Evolutionary conservation across 1,140 invertebrate species (phyloP).

Genomic region (Zaprionus vittiger): DNA sequence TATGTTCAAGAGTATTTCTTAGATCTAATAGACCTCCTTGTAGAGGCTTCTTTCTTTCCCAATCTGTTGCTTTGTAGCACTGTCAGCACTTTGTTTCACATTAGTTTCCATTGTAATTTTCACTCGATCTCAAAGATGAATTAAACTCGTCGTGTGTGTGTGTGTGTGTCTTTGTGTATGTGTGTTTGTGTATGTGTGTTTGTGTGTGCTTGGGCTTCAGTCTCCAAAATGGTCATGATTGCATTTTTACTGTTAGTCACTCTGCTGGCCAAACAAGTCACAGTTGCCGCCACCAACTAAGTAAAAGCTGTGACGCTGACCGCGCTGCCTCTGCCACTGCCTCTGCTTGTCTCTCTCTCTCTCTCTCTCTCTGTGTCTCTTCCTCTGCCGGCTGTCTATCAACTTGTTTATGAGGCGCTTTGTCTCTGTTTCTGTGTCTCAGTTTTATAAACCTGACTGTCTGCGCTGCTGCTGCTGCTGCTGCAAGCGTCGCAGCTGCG

Average conservation of each 20-base stretch:
- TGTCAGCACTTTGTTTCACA: neutral
- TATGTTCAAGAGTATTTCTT: too few relatives aligned
- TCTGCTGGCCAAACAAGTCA: constrained; percentile 22
- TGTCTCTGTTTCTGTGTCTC: constrained; percentile 31
- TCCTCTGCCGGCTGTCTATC: constrained; percentile 36
- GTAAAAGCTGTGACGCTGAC: constrained; percentile 23
- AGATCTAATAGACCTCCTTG: neutral
- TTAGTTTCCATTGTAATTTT: neutral
- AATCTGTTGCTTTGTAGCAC: neutral
- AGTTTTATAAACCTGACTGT: constrained; percentile 32
- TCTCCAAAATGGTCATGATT: constrained; percentile 16
- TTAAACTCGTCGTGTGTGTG: neutral
- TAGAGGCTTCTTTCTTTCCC: neutral
- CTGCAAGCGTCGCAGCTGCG: constrained; percentile 19
- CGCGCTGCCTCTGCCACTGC: neutral
- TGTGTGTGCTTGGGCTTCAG: neutral
- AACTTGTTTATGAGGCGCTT: constrained; percentile 53
- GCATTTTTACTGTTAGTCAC: constrained; percentile 26
- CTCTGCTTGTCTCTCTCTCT: neutral
- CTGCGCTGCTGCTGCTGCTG: constrained; percentile 29
- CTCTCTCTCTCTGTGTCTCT: neutral
- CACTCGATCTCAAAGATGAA: constrained; percentile 4
- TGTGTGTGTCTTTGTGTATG: neutral
- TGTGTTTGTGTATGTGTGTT: neutral
- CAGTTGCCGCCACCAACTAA: constrained; percentile 11